Evolutionary conservation across 2,113 vertebrate genomes (phyloP).

Genomic region (Furnarius figulus): DNA sequence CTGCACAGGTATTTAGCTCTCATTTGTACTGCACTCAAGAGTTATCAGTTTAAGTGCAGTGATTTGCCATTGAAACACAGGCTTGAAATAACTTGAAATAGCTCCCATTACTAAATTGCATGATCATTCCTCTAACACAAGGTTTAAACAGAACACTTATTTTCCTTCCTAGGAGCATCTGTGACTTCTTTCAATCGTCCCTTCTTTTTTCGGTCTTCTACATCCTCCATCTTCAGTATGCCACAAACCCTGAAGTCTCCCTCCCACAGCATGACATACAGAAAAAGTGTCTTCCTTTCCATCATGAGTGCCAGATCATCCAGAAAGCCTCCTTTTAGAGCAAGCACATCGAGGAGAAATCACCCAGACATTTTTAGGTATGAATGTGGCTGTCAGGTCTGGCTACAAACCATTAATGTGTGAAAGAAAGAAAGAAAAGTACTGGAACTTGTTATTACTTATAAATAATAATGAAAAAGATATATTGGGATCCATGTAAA

Average conservation of each 20-base stretch:
- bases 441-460: not conserved
- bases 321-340: not conserved
- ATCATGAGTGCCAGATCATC: not conserved
- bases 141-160: not conserved
- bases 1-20: constrained; percentile 41
- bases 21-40: constrained; percentile 33
- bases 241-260: not conserved
- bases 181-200: not conserved
- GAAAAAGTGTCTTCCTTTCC: not conserved
- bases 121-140: not conserved
- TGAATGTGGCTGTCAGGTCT: not conserved
- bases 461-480: not conserved
- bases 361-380: not conserved
- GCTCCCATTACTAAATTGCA: not conserved
- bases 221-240: not conserved
- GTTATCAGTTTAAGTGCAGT: constrained; percentile 24
- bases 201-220: not conserved
- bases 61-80: constrained; percentile 22
- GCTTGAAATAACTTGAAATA: constrained; percentile 26
- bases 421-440: not conserved
- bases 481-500: not conserved
- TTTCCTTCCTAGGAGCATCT: not conserved
- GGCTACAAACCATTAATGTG: not conserved
- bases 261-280: not conserved
- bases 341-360: not conserved